Base-by-base conservation (phyloP, 2,888 invertebrate species). In the Tromatobia lineatoria region DNA sequence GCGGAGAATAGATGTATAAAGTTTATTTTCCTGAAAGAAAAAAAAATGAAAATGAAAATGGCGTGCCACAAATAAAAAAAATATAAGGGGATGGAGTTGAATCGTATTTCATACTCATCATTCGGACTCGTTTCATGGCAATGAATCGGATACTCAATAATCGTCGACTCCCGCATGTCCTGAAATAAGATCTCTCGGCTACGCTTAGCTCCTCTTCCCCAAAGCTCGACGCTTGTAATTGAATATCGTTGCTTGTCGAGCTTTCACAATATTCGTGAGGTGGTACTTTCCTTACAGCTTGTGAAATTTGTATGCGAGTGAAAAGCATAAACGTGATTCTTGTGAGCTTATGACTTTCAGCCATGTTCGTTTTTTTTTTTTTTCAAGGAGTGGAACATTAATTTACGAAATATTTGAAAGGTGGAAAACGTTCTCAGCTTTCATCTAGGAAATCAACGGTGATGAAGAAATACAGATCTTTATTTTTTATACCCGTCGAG, bases 131-230 rank as follows among this genome's bases (percentile, higher is more conserved):
- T 54, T 47, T 42, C 54, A 34, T 64, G 54, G 34, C 34, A n/a
- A 71, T 80, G 71, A 71, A 76, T 64, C 57, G 70, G 71, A 67
- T 52, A 52, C 69, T 66, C 76, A 71, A 82, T 71, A 76, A 76
- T 77, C 54, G 38, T 52, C 47, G 76, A 77, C 76, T 50, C 45
- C 66, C 71, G 66, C 71, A 71, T 82, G 59, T 23, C 50, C n/a
- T 29, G 57, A 70, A 69, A 77, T 7, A 50, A 11, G 42, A 70
- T 20, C 6, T 18, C 11, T 7, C 59, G 59, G 4, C 57, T 59
- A 10, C 25, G 6, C 15, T 59, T 47, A 57, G 67, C 20, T 57
- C 25, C 13, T 13, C 18, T 13, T 38, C 7, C 42, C 38, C 38
- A 34, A 54, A 38, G n/a, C 23, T 38, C 29, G 23, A 11, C n/a